A percentile compares a stretch with the other conserved stretches of the same genome.
Evolutionary conservation across 2,113 vertebrate genomes (phyloP).

Genomic region (Chrysochloris asiatica): DNA sequence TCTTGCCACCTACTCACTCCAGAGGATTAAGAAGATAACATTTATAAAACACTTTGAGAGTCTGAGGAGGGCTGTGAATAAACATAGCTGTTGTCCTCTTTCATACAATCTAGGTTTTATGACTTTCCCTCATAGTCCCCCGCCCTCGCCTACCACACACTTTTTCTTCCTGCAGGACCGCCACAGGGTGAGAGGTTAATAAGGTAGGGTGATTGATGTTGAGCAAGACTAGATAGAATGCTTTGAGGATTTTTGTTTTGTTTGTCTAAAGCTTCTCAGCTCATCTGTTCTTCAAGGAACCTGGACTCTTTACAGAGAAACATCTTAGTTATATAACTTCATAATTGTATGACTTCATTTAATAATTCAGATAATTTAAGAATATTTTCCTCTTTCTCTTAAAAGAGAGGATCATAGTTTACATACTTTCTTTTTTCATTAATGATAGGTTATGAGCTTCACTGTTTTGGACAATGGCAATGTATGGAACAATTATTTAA

Average conservation of each 20-base stretch:
- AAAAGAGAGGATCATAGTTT: slow-evolving; percentile 2
- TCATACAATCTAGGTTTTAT: slow-evolving; percentile 8
- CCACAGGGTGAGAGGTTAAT: slow-evolving; percentile 25
- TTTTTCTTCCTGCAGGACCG: neutral
- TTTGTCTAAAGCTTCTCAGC: slow-evolving; percentile 24
- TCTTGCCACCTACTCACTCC: neutral
- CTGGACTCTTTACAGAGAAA: neutral
- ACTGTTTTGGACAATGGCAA: neutral
- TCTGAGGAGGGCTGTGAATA: slow-evolving; percentile 29
- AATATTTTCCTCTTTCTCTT: neutral
- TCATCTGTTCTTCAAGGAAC: slow-evolving; percentile 44
- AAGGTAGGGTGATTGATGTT: slow-evolving; percentile 42
- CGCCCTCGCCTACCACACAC: neutral
- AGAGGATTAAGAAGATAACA: slow-evolving; percentile 1
- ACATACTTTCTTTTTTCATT: slow-evolving; percentile 7
- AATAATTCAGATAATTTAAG: slow-evolving; percentile 34
- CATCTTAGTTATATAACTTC: neutral
- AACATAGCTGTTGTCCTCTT: neutral
- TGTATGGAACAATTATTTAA: neutral
- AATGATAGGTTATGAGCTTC: neutral
- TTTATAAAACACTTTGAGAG: slow-evolving; percentile 33
- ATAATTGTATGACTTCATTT: slow-evolving; percentile 4
- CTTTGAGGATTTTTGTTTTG: slow-evolving; percentile 34
- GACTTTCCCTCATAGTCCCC: neutral
- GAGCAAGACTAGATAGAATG: neutral